A percentile compares a stretch with the other conserved stretches of the same genome.
phyloP scores from a whole-genome alignment of 2,888 invertebrate species.

The Argyra leucocephala region DNA sequence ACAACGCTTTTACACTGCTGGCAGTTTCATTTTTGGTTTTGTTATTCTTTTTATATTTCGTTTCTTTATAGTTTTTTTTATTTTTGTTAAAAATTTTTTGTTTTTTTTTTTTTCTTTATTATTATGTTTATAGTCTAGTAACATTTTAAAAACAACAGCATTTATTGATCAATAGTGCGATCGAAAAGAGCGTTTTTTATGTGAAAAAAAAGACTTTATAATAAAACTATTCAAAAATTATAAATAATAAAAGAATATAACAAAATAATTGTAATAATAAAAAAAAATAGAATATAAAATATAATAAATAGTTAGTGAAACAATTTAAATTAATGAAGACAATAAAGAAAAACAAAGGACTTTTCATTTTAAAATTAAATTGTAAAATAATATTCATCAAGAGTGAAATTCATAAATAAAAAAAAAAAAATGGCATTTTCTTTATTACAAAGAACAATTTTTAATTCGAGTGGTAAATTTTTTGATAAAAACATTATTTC shows the following conservation, averaged over 20 bases:
- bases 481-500: not conserved
- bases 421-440: not conserved
- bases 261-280: not conserved
- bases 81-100: not conserved
- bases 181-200: not conserved
- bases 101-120: not conserved
- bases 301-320: not conserved
- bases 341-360: no score
- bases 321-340: no score
- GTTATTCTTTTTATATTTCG: no score
- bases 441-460: not conserved
- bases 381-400: no score
- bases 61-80: not conserved
- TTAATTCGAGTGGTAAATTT: not conserved
- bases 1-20: no score
- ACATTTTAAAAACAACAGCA: conserved; percentile 1
- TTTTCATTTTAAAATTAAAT: no score
- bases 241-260: not conserved
- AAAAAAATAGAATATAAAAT: not conserved
- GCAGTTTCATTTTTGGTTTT: no score
- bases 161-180: not conserved
- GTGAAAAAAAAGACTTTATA: no score
- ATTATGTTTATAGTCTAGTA: not conserved
- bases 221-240: not conserved
- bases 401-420: not conserved